Conservation (phyloP, 2,113 vertebrate genomes). For the Myotis brandtii region DNA sequence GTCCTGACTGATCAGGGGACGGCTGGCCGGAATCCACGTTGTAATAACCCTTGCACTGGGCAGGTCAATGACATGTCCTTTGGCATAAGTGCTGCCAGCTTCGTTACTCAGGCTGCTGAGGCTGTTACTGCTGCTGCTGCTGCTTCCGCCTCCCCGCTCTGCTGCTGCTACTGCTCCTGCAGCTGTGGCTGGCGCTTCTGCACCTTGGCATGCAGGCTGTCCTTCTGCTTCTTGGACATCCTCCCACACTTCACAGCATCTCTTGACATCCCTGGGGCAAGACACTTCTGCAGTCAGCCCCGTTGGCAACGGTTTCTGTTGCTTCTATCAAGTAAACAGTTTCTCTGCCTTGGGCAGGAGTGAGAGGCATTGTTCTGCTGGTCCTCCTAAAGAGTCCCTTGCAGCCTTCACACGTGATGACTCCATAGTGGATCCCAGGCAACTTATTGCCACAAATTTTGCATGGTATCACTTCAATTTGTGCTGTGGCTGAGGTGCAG, state of each 20-base stretch:
- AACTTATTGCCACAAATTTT: constrained; percentile 99
- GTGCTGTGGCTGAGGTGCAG: constrained; percentile 87
- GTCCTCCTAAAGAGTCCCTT: constrained; percentile 99
- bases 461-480: constrained; percentile 99
- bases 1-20: constrained; percentile 97
- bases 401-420: constrained; percentile 99
- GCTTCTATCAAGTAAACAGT: constrained; percentile 99
- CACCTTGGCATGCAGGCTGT: constrained; percentile 97
- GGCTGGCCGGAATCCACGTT: constrained; percentile 96
- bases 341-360: constrained; percentile 99
- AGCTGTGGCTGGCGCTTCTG: constrained; percentile 98
- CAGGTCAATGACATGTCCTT: constrained; percentile 95
- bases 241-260: constrained; percentile 99
- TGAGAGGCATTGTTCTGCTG: constrained; percentile 99
- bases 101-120: constrained; percentile 93
- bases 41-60: constrained; percentile 95
- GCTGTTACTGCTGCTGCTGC: constrained; percentile 92
- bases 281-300: constrained; percentile 99
- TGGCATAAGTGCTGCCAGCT: constrained; percentile 93
- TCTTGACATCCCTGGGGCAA: constrained; percentile 99
- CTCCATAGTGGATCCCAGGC: constrained; percentile 99
- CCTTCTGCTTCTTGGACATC: constrained; percentile 99
- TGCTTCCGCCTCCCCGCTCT: constrained; percentile 96
- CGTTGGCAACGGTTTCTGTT: constrained; percentile 99
- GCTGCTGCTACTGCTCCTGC: constrained; percentile 96